Conservation (phyloP, 2,797 vertebrate genomes). For the Adrianichthys oophorus region DNA sequence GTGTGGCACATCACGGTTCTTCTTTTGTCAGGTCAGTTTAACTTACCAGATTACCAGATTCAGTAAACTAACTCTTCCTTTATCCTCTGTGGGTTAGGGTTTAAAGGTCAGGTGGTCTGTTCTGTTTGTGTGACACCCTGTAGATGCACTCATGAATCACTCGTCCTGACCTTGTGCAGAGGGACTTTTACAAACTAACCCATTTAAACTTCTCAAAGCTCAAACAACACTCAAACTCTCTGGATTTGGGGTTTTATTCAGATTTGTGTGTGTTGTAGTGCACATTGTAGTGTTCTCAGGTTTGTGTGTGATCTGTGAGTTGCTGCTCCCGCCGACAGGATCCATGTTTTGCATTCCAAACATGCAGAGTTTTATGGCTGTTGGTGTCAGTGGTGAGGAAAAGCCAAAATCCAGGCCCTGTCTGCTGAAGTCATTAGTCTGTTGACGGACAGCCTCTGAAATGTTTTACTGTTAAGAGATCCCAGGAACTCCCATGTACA, state of each 20-base stretch:
- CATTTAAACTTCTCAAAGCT: too few species aligned
- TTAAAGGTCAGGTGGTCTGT: slow-evolving; percentile 53
- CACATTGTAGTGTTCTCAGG: slow-evolving; percentile 16
- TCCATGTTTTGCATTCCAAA: slow-evolving; percentile 71
- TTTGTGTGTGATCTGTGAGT: slow-evolving; percentile 33
- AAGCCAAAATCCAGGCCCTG: slow-evolving; percentile 62
- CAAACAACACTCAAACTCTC: too few species aligned
- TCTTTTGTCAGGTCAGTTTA: not conserved
- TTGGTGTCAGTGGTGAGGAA: slow-evolving; percentile 57
- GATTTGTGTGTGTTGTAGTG: slow-evolving; percentile 1
- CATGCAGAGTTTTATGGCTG: slow-evolving; percentile 61
- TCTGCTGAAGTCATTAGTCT: slow-evolving; percentile 78
- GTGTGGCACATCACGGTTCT: not conserved
- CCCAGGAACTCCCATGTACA: slow-evolving; percentile 52
- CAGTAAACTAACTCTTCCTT: slow-evolving; percentile 50
- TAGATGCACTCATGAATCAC: slow-evolving; percentile 68
- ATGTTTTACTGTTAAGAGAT: slow-evolving; percentile 73
- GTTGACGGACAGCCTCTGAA: slow-evolving; percentile 68
- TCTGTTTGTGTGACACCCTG: slow-evolving; percentile 51
- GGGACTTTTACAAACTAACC: not conserved
- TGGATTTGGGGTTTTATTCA: not conserved
- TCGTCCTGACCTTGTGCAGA: slow-evolving; percentile 15
- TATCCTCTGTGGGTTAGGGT: slow-evolving; percentile 50
- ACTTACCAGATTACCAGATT: slow-evolving; percentile 5
- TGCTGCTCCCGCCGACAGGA: slow-evolving; percentile 39